Evolutionary conservation across 2,113 vertebrate species (phyloP), one percentile per base, ranked within the genome.

Genomic region (Euleptes europaea): DNA sequence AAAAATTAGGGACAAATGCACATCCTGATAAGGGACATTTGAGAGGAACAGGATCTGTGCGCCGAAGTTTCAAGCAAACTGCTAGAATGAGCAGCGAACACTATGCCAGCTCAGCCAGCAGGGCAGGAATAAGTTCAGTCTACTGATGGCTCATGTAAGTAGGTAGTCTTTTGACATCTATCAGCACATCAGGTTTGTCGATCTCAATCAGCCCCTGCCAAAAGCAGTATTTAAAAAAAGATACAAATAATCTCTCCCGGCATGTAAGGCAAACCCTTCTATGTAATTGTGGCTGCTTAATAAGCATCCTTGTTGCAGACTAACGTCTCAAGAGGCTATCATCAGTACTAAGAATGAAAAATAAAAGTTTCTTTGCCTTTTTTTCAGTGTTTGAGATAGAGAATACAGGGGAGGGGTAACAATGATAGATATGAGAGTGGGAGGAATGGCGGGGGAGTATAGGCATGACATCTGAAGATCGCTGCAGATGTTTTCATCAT

Each of bases 401-500:
- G 38, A 49, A 79, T 70, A 33, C 4, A 2, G 67, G 44, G 87
- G 82, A 44, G 63, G 4, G 0, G 71, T 60, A 28, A 83, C 54
- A 33, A n/a, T 72, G 67, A 79, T 60, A 63, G 67, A 79, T 79
- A 49, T 49, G 40, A 79, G 66, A 82, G 74, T 66, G 38, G 72
- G 10, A 12, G 79, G 11, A 66, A 60, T 28, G 76, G 49, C 4
- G 79, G 83, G 91, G 80, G 86, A 65, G 44, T 91, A 78, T 81
- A 91, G 88, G 86, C 82, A 86, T 92, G 93, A 94, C 93, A 94
- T 90, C 80, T 69, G 4, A 0, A 7, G 84, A 92, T 67, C 69
- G 4, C 0, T 78, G 88, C 94, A 90, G 93, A 93, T 90, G 93
- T 90, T 85, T 92, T 80, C 69, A 85, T 82, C 86, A 88, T 88